Conservation (phyloP, 1,140 invertebrate genomes). For the Octopus sinensis region DNA sequence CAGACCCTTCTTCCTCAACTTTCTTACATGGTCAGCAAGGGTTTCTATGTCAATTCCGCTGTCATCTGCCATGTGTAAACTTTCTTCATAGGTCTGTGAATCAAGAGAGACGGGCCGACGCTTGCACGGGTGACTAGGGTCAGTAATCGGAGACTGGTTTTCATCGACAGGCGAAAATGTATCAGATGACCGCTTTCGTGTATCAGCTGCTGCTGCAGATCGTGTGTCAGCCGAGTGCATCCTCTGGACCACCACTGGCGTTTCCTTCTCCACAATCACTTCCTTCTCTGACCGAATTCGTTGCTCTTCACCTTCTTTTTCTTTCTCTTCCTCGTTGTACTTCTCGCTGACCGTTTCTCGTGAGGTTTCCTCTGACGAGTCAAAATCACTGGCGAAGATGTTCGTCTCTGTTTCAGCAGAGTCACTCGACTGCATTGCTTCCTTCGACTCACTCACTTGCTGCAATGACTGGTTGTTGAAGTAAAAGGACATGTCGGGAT, state of each 20-base stretch:
- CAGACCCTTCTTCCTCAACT: slow-evolving; percentile 74
- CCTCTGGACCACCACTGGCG: slow-evolving; percentile 14
- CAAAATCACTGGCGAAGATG: slow-evolving; percentile 54
- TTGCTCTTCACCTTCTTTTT: slow-evolving; percentile 44
- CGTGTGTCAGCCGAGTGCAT: slow-evolving; percentile 30
- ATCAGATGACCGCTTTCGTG: slow-evolving; percentile 28
- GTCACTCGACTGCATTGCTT: slow-evolving; percentile 30
- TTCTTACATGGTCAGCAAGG: slow-evolving; percentile 73
- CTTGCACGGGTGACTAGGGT: slow-evolving; percentile 35
- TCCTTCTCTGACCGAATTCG: slow-evolving; percentile 37
- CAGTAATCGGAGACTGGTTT: slow-evolving; percentile 12
- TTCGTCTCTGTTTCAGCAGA: slow-evolving; percentile 45
- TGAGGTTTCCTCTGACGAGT: slow-evolving; percentile 57
- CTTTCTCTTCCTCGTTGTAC: slow-evolving; percentile 51
- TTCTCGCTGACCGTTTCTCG: slow-evolving; percentile 56
- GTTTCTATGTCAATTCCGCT: slow-evolving; percentile 69
- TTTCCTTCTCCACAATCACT: slow-evolving; percentile 39
- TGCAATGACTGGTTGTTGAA: slow-evolving; percentile 31
- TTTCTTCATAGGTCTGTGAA: slow-evolving; percentile 43
- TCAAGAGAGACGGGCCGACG: slow-evolving; percentile 37
- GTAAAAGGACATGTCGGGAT: slow-evolving; percentile 37
- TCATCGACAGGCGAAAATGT: slow-evolving; percentile 19
- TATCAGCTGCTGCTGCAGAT: slow-evolving; percentile 36
- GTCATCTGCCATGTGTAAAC: slow-evolving; percentile 50
- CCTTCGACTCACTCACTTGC: slow-evolving; percentile 2